Conservation (phyloP, 2,888 invertebrate genomes). For the Aspidapion aeneum region DNA sequence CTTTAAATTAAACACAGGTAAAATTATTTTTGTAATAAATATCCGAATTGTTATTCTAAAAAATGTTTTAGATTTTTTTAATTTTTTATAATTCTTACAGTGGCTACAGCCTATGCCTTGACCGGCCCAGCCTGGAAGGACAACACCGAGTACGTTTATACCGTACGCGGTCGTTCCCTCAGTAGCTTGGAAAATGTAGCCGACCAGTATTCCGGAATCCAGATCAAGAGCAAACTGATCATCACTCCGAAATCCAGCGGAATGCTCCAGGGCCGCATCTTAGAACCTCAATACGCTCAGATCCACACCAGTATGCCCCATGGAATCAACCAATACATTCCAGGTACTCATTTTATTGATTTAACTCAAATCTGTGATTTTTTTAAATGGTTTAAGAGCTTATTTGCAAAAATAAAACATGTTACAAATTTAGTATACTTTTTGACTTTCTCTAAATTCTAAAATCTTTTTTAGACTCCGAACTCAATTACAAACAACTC, state of each 20-base stretch:
- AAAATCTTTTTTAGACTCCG: too few relatives aligned
- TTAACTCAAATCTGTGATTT: too few relatives aligned
- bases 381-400: too few relatives aligned
- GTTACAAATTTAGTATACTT: too few relatives aligned
- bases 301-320: constrained; percentile 50
- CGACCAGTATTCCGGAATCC: constrained; percentile 54
- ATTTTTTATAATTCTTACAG: too few relatives aligned
- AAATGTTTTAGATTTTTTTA: too few relatives aligned
- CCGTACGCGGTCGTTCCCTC: constrained; percentile 55
- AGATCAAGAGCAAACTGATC: constrained; percentile 55
- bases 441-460: too few relatives aligned
- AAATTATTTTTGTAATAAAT: too few relatives aligned
- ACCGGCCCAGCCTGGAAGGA: constrained; percentile 52
- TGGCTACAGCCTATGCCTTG: neutral
- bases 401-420: too few relatives aligned
- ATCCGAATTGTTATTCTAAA: too few relatives aligned
- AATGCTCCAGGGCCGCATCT: constrained; percentile 47
- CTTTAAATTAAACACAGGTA: too few relatives aligned
- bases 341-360: too few relatives aligned
- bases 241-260: constrained; percentile 53
- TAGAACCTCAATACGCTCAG: constrained; percentile 52
- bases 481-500: constrained; percentile 54
- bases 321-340: constrained; percentile 50
- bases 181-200: constrained; percentile 55
- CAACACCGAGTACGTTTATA: constrained; percentile 57